Evolutionary conservation across 2,888 invertebrate species (phyloP), one percentile per base, ranked within the genome.

Genomic region (Meliscaeva auricollis): DNA sequence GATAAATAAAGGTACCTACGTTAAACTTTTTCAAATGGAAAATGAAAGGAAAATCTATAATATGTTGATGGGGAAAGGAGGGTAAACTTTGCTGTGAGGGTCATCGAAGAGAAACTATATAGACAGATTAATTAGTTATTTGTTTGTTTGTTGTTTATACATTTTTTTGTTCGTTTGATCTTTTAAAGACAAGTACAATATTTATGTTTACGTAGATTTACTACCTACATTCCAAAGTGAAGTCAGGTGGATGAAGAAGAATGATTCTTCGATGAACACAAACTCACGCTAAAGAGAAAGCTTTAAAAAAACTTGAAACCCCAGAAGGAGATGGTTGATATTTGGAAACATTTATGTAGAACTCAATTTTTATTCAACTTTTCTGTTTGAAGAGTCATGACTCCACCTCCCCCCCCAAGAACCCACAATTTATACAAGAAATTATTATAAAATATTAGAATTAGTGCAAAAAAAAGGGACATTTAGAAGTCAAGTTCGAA

Each of bases 11-110:
- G 72, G 72, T 72, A 64, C 11, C 9, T 11, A 38, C 9, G 6
- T 38, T 38, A 64, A 77, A 77, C 26, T 78, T 78, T 70, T 48
- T 26, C 56, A 26, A n/a, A 72, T 64, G 70, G 22, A 48, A 70
- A 70, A 46, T 50, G 26, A 32, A 26, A 26, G 26, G 26, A 41
- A 44, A 15, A 44, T n/a, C n/a, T 38, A 30, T 7, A 15, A 44
- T 44, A 17, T 44, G 44, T 50, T 50, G 9, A 11, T n/a, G 44
- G 22, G 48, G 13, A 4, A 26, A 26, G 4, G 4, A 2, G 3
- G 4, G 50, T n/a, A 13, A 54, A 15, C 6, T 11, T 9, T 9
- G 15, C 20, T 17, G 20, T 50, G 11, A 8, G 5, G 1, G 11
- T 38, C 38, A 38, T 5, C 7, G 2, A 11, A 3, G 11, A 20